These are phyloP conservation scores for Parnassius smintheus DNA, from an alignment of 2,888 invertebrate genomes.

Conservation along the genomic window DNA sequence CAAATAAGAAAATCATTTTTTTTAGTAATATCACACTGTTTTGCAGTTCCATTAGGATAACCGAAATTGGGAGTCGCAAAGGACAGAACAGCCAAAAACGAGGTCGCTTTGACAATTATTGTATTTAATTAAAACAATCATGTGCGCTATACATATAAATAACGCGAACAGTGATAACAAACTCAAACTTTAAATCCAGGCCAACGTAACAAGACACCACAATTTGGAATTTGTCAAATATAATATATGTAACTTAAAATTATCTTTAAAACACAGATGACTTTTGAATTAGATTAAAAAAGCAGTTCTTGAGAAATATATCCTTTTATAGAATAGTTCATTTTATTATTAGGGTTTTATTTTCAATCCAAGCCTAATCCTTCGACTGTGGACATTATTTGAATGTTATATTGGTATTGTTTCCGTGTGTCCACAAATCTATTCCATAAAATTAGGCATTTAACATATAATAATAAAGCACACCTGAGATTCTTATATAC, in stretches of 20 bases:
- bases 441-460: slow-evolving; percentile 7
- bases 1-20: too few relatives aligned
- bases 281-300: not conserved
- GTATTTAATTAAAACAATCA: slow-evolving; percentile 23
- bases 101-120: slow-evolving; percentile 10
- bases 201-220: slow-evolving; percentile 1
- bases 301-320: not conserved
- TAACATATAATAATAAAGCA: slow-evolving; percentile 24
- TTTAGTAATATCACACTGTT: too few relatives aligned
- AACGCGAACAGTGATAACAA: slow-evolving; percentile 4
- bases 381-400: too few relatives aligned
- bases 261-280: not conserved
- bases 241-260: too few relatives aligned
- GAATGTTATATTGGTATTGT: not conserved
- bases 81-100: not conserved
- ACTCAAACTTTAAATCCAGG: not conserved
- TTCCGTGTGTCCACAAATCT: slow-evolving; percentile 4
- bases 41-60: too few relatives aligned
- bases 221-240: not conserved
- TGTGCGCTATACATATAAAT: slow-evolving; percentile 5
- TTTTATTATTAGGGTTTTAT: too few relatives aligned
- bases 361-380: too few relatives aligned
- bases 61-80: not conserved
- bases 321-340: too few relatives aligned
- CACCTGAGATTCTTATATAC: slow-evolving; percentile 22